phyloP scores from a whole-genome alignment of 1,140 invertebrate genomes.

The Microplitis demolitor region DNA sequence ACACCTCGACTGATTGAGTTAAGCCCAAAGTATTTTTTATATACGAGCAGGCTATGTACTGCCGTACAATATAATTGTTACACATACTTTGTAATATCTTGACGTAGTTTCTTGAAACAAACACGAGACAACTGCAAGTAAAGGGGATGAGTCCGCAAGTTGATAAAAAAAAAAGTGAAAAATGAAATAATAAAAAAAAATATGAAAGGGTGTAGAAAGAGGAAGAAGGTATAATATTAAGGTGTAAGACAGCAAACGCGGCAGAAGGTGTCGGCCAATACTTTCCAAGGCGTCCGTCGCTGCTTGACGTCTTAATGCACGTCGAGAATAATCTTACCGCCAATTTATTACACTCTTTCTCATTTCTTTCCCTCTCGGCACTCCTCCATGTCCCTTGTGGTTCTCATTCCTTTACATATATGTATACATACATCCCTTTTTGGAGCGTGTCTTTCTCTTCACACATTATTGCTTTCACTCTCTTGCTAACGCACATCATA shows the following conservation, averaged over 20 bases:
- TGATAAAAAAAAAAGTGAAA: background rate
- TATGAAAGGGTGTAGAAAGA: slow-evolving; percentile 4
- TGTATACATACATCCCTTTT: slow-evolving; percentile 29
- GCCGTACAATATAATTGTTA: too few relatives aligned
- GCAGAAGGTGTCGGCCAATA: slow-evolving; percentile 61
- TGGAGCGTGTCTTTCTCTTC: background rate
- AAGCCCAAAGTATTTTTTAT: too few relatives aligned
- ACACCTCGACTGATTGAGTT: too few relatives aligned
- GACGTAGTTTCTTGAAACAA: too few relatives aligned
- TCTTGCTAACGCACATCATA: slow-evolving; percentile 4
- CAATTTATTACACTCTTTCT: slow-evolving; percentile 64
- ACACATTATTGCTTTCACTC: background rate
- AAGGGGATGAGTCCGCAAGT: background rate
- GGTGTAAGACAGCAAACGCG: slow-evolving; percentile 26
- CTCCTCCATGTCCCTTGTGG: slow-evolving; percentile 25
- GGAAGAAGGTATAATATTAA: background rate
- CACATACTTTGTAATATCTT: too few relatives aligned
- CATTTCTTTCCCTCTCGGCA: slow-evolving; percentile 50
- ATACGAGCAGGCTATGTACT: too few relatives aligned
- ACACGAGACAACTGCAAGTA: background rate
- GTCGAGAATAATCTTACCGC: slow-evolving; percentile 62
- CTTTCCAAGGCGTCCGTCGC: slow-evolving; percentile 60
- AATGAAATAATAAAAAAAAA: background rate
- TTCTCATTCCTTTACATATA: slow-evolving; percentile 3
- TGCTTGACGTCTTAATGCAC: slow-evolving; percentile 64